Base-by-base conservation (phyloP, 2,113 vertebrate species). In the Ictalurus furcatus region DNA sequence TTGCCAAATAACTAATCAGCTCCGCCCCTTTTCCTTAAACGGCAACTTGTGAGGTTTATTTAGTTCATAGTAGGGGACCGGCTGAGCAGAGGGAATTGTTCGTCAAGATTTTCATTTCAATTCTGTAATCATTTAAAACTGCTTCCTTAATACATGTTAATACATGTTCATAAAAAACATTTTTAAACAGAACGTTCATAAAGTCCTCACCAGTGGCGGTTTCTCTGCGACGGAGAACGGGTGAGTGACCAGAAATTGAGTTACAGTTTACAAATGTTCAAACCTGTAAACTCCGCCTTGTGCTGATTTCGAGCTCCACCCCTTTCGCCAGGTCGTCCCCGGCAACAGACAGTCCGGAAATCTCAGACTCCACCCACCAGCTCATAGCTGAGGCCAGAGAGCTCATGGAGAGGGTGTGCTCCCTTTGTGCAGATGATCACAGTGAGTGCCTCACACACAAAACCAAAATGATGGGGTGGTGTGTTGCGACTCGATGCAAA, bases 101-200 rank as follows among this genome's bases (percentile, higher is more conserved):
- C 23, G 8, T 74, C 17, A 21, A 7, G 17, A 17, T 54, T 79
- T 79, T n/a, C 1, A 79, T 52, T n/a, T 1, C 25, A 80, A 30
- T 56, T 52, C 12, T 76, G 76, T 52, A 52, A 79, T 78, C 11
- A 48, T 28, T 28, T 14, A 52, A 13, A 79, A 25, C 40, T 6
- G 37, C 40, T 48, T 25, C 40, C 12, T 44, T 48, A 78, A 12
- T 25, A 19, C 21, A 78, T 23, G 13, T 76, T 78, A 52, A 78
- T 79, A 48, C 21, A 79, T 25, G 4, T 78, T 21, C 25, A 28
- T 28, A 6, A 40, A 40, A 54, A 13, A 44, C 4, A 7, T 59
- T 16, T 82, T 86, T 90, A 85, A 80, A 88, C 93, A 98, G 97
- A 98, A 97, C 0, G 96, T 97, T 90, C 97, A 98, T 93, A 96